These are phyloP conservation scores for Zaprionus tsacasi DNA, from an alignment of 1,140 invertebrate species.

Conservation along the genomic window DNA sequence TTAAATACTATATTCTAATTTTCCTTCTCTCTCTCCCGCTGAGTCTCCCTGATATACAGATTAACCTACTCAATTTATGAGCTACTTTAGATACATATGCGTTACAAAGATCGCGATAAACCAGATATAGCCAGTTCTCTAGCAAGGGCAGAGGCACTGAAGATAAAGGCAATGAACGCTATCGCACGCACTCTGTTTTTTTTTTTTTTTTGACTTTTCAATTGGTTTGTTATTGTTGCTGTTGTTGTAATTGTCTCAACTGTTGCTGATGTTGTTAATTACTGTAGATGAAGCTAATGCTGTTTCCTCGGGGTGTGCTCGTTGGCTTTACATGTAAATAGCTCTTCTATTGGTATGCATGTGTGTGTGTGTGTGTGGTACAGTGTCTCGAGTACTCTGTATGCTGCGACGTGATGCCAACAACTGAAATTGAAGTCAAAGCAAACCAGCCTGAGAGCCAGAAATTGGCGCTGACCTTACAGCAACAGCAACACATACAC, in stretches of 20 bases:
- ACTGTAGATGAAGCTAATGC: constrained; percentile 17
- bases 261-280: constrained; percentile 30
- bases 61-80: background rate
- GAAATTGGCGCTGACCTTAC: constrained; percentile 71
- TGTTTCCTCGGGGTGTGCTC: constrained; percentile 20
- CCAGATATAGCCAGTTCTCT: background rate
- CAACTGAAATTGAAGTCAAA: constrained; percentile 68
- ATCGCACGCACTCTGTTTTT: constrained; percentile 43
- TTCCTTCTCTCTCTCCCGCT: background rate
- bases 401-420: constrained; percentile 15
- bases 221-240: constrained; percentile 55
- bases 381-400: constrained; percentile 19
- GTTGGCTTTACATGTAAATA: constrained; percentile 2
- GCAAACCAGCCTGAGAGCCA: constrained; percentile 54
- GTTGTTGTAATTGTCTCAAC: constrained; percentile 6
- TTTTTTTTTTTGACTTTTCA: constrained; percentile 9
- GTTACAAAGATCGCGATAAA: constrained; percentile 16
- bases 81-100: constrained; percentile 8
- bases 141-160: constrained; percentile 7
- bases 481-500: constrained; percentile 27
- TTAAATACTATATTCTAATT: too few relatives aligned
- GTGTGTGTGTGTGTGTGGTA: background rate
- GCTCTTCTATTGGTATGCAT: background rate
- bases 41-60: background rate
- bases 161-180: constrained; percentile 68